Percentiles rank a stretch among this genome's conserved stretches.
These are phyloP conservation scores for Alitta virens DNA, from an alignment of 2,888 invertebrate species.

Conservation along the genomic window DNA sequence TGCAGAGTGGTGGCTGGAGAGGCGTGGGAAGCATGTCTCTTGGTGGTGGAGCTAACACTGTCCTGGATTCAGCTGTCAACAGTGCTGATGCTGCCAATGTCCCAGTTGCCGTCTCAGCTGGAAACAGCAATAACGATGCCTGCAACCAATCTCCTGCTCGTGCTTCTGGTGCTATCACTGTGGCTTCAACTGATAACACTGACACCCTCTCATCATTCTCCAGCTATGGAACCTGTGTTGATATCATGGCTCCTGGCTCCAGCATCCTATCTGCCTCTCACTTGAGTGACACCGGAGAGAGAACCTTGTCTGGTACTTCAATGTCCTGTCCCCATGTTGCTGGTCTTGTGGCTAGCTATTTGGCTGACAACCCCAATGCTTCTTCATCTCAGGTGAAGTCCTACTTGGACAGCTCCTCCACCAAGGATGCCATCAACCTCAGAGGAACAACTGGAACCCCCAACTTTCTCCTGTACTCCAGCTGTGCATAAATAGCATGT, in stretches of 20 bases:
- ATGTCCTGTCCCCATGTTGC: constrained; percentile 22
- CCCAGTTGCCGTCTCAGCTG: constrained; percentile 7
- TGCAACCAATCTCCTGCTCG: constrained; percentile 1
- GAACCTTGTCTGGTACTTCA: constrained; percentile 18
- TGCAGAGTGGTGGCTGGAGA: too few species aligned
- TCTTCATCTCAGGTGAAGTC: too few species aligned
- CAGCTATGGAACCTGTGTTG: constrained; percentile 21
- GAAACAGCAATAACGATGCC: constrained; percentile 6
- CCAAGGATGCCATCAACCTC: too few species aligned
- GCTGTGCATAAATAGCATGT: too few species aligned
- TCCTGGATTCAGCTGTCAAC: constrained; percentile 7
- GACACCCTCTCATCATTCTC: constrained; percentile 13
- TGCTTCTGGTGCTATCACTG: constrained; percentile 13
- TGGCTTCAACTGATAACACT: constrained; percentile 4
- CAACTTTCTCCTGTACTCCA: too few species aligned
- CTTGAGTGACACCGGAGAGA: neutral
- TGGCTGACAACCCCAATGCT: neutral
- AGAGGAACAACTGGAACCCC: too few species aligned
- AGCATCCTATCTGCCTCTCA: constrained; percentile 9
- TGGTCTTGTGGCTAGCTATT: constrained; percentile 12
- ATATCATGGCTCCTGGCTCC: constrained; percentile 23
- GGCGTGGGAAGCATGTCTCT: too few species aligned
- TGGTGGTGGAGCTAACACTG: neutral
- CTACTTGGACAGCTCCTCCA: too few species aligned
- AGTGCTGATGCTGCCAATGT: neutral